Evolutionary conservation across 2,797 vertebrate species (phyloP), one percentile per base, ranked within the genome.

Genomic region (Pyrocephalus nanus): DNA sequence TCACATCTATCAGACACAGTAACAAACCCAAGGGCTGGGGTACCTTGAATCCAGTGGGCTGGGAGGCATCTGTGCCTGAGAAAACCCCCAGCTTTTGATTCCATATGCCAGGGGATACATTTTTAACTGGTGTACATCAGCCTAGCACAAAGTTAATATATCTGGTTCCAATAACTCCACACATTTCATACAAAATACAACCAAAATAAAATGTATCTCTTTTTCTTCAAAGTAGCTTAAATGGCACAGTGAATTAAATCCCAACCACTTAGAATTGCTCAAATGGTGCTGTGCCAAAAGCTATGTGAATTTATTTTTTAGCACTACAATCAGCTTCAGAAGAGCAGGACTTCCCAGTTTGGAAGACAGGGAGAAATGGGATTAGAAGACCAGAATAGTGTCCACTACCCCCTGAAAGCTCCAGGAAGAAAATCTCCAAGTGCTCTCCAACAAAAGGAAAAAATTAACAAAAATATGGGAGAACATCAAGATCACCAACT

Each of bases 151-250:
- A 92, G 27, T 69, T 62, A 78, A 71, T 43, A 11, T 88, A 66
- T 72, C 32, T 92, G 70, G 27, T 90, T 93, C 71, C 51, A 95
- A 48, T 55, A 93, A 72, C 36, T 20, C 36, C 51, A 91, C 54
- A 73, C 4, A 55, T 70, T 92, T 86, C 50, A 57, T 36, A 73
- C 32, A 71, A 94, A 90, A 92, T 61, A 77, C 61, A 93, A 88
- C 23, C 26, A 86, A 91, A 94, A 81, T 43, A 84, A 90, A 61
- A 78, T 1, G 1, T 30, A 84, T 42, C 6, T 50, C 67, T 60
- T 88, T n/a, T 64, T 36, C 82, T 91, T 92, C 74, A 90, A 91
- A 92, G 79, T 57, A 66, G 60, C 8, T 91, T 50, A 77, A 82
- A 75, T 64, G 64, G 45, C 64, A 95, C 54, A 79, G 34, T 1